Evolutionary conservation across 2,888 invertebrate species (phyloP).

Genomic region (Rhodophaea formosa): DNA sequence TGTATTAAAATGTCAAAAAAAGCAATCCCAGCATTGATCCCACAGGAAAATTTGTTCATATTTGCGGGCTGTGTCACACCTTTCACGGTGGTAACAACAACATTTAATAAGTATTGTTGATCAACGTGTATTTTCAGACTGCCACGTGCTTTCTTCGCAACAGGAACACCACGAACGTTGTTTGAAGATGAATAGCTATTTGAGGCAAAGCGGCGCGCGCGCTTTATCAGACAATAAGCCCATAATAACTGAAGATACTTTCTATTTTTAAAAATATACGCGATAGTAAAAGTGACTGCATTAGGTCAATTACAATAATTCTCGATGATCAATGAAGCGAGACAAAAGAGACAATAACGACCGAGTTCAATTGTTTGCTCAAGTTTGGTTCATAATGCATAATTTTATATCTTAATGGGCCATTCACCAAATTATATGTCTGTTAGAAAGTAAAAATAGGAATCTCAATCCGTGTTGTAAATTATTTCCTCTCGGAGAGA

Average conservation of each 20-base stretch:
- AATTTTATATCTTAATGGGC: conserved; percentile 47
- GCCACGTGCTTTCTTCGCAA: too few relatives aligned
- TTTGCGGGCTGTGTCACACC: too few relatives aligned
- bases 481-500: conserved; percentile 60
- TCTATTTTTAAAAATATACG: conserved; percentile 50
- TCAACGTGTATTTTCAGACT: too few relatives aligned
- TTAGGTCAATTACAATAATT: conserved; percentile 62
- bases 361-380: conserved; percentile 54
- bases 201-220: not conserved
- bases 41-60: too few relatives aligned
- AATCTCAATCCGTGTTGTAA: conserved; percentile 54
- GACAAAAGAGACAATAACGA: conserved; percentile 48
- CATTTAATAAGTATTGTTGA: too few relatives aligned
- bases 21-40: too few relatives aligned
- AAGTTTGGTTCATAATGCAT: conserved; percentile 48
- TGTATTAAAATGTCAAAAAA: too few relatives aligned
- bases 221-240: conserved; percentile 38
- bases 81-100: too few relatives aligned
- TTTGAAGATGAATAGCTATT: not conserved
- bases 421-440: conserved; percentile 70
- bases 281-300: conserved; percentile 58
- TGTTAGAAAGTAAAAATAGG: conserved; percentile 62
- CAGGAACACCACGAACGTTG: not conserved
- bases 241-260: conserved; percentile 52
- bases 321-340: conserved; percentile 53